phyloP scores from a whole-genome alignment of 2,888 invertebrate genomes.

The Diarsia rubi region DNA sequence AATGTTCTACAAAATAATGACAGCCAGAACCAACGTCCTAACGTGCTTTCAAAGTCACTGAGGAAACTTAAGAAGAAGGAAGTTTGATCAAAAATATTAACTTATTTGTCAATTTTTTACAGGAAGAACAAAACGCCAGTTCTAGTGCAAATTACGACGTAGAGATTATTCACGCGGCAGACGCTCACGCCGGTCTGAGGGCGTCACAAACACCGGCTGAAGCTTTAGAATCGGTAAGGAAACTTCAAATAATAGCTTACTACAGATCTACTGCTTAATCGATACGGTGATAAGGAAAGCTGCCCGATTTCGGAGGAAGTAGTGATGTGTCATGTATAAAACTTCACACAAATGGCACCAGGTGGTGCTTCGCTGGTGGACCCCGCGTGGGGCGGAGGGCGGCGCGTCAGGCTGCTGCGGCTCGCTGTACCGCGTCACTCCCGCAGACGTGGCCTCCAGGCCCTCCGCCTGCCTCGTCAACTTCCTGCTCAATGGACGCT shows the following conservation, averaged over 20 bases:
- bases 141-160: slow-evolving; percentile 99
- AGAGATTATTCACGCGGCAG: slow-evolving; percentile 97
- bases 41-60: too few species aligned
- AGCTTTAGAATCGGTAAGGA: slow-evolving; percentile 83
- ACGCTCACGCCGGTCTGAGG: slow-evolving; percentile 96
- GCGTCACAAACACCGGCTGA: slow-evolving; percentile 89
- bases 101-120: slow-evolving; percentile 36
- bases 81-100: neutral
- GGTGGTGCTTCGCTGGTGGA: slow-evolving; percentile 99
- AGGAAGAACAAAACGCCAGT: slow-evolving; percentile 99
- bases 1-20: too few species aligned
- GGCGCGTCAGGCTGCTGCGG: slow-evolving; percentile 96
- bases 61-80: too few species aligned
- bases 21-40: too few species aligned
- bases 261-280: neutral
- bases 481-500: slow-evolving; percentile 98
- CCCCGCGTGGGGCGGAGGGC: slow-evolving; percentile 96
- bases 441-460: slow-evolving; percentile 98
- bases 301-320: neutral
- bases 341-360: slow-evolving; percentile 61
- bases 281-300: neutral
- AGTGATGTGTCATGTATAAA: neutral
- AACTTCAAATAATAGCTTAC: neutral
- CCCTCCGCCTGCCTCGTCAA: slow-evolving; percentile 99
- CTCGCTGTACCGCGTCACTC: slow-evolving; percentile 97